Evolutionary conservation across 2,797 vertebrate genomes (phyloP).

Genomic region (Eurystomus glaucurus): DNA sequence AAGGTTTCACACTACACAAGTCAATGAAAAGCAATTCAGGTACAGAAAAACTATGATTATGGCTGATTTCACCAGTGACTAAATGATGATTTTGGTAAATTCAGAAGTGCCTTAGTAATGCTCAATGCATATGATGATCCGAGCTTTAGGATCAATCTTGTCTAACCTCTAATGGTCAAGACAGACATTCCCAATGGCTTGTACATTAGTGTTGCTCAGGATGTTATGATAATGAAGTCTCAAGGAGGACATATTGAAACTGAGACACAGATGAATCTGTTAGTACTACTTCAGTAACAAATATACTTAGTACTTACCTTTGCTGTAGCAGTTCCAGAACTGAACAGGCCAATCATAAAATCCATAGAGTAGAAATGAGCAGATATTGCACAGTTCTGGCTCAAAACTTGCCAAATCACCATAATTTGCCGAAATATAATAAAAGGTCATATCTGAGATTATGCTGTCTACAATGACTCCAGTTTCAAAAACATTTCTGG

Average conservation of each 20-base stretch:
- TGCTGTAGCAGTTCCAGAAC: background rate
- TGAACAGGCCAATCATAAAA: background rate
- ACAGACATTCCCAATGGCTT: background rate
- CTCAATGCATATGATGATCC: background rate
- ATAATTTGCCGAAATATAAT: background rate
- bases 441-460: background rate
- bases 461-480: background rate
- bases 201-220: background rate
- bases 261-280: background rate
- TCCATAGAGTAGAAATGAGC: background rate
- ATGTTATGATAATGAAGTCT: background rate
- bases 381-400: background rate
- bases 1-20: background rate
- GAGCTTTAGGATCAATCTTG: background rate
- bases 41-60: background rate
- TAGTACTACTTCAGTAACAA: background rate
- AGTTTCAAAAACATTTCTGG: background rate
- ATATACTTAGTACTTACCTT: background rate
- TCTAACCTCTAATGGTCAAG: background rate
- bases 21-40: background rate
- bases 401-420: background rate
- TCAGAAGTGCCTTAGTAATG: background rate
- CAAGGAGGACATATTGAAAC: background rate
- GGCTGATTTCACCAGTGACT: background rate
- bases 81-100: background rate